phyloP scores from a whole-genome alignment of 1,140 invertebrate genomes.

The Campodea augens region DNA sequence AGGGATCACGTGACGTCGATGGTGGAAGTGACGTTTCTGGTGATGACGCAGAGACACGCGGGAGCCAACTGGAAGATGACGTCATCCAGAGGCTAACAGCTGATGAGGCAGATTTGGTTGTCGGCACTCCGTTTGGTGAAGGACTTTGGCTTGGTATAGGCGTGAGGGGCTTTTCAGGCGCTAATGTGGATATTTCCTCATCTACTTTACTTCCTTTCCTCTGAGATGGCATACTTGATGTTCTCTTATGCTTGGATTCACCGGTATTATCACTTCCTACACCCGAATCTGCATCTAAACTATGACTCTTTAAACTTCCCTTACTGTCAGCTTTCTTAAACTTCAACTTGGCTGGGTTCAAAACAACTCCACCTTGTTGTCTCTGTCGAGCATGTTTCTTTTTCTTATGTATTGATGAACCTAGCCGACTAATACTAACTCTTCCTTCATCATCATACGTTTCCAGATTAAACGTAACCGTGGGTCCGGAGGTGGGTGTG shows the following conservation, averaged over 20 bases:
- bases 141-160: slow-evolving; percentile 3
- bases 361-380: slow-evolving; percentile 2
- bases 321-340: slow-evolving; percentile 11
- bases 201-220: background rate
- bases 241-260: slow-evolving; percentile 19
- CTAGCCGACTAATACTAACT: slow-evolving; percentile 3
- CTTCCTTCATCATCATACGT: slow-evolving; percentile 6
- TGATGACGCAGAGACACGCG: slow-evolving; percentile 6
- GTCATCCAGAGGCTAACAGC: background rate
- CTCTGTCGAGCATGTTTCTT: slow-evolving; percentile 28
- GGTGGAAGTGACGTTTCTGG: slow-evolving; percentile 7
- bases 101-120: background rate
- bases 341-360: slow-evolving; percentile 8
- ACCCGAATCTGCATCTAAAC: slow-evolving; percentile 1
- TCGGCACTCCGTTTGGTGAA: no score
- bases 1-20: background rate
- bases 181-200: slow-evolving; percentile 13
- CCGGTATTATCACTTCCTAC: slow-evolving; percentile 20
- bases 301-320: background rate
- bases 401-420: slow-evolving; percentile 12
- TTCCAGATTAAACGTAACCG: slow-evolving; percentile 1
- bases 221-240: background rate
- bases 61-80: slow-evolving; percentile 1
- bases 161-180: slow-evolving; percentile 11
- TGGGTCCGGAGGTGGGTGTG: slow-evolving; percentile 16